Base-by-base conservation (phyloP, 1,140 invertebrate genomes). In the Ceratina japonica region DNA sequence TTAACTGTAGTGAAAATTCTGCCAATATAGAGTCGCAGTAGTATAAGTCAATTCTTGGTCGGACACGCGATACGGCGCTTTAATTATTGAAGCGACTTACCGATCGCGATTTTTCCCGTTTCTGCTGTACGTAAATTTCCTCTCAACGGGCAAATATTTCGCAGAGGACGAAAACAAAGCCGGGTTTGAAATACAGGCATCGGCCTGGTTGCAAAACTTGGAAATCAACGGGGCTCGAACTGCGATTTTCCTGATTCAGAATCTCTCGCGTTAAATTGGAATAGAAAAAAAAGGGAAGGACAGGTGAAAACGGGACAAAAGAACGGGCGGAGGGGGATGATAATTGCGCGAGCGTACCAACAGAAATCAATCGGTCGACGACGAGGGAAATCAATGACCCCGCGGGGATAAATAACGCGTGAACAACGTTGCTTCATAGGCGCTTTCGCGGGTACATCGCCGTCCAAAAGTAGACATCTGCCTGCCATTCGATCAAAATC, bases 361-460 rank as follows among this genome's bases (percentile, higher is more conserved):
- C 62, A 61, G 77, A 65, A 79, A 79, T 79, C 71, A 79, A 79
- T 79, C 62, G 70, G 13, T 49, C 37, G 52, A 63, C 62, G 24
- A 51, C 77, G n/a, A 37, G 70, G 70, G 70, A 79, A 79, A 79
- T 79, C 71, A 63, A 63, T 24, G 70, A 64, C 49, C 77, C 13
- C 70, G 22, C 37, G 70, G 44, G 70, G 63, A 74, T 65, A 79
- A 79, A 79, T 59, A 79, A 82, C 59, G 58, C 71, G 59, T 66
- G 65, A 65, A 74, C 77, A 56, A 24, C 37, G 37, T 74, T 74
- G 77, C 61, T 59, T 79, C 52, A 65, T 58, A 58, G 61, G 63
- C 59, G 44, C 44, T 56, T 63, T 70, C 84, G 72, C 65, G 66
- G 51, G 18, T 10, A 20, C 52, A 20, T 18, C 2, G 54, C 7